Evolutionary conservation across 2,113 vertebrate species (phyloP).

Genomic region (Monarcha castaneiventris): DNA sequence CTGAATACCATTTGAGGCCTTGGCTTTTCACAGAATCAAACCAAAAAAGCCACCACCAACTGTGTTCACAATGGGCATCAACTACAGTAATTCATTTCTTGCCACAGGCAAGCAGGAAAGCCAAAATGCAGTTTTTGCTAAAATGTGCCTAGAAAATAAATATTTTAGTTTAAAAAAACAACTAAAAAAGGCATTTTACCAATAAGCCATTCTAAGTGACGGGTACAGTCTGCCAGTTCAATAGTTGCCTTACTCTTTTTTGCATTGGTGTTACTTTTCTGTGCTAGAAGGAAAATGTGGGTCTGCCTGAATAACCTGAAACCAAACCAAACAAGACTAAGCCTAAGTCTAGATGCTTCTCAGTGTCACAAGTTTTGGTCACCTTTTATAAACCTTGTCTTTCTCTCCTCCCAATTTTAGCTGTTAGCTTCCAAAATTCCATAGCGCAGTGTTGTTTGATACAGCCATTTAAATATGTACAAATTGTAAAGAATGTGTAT

Average conservation of each 20-base stretch:
- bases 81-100: neutral
- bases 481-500: constrained; percentile 84
- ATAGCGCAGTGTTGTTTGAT: constrained; percentile 72
- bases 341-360: constrained; percentile 35
- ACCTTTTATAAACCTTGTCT: constrained; percentile 60
- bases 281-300: constrained; percentile 16
- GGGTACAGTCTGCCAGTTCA: constrained; percentile 34
- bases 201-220: constrained; percentile 43
- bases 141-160: neutral
- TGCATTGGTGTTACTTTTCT: neutral
- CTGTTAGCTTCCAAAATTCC: constrained; percentile 71
- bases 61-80: neutral
- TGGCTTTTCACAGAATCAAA: neutral
- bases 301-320: constrained; percentile 35
- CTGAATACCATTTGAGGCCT: neutral
- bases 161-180: neutral
- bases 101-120: constrained; percentile 2
- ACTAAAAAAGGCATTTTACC: neutral
- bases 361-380: constrained; percentile 60
- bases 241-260: constrained; percentile 54
- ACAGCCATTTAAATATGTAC: constrained; percentile 81
- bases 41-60: neutral
- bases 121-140: neutral
- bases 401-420: constrained; percentile 61
- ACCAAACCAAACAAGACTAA: constrained; percentile 49